These are phyloP conservation scores for Metopia argyrocephala DNA, from an alignment of 2,888 invertebrate species.

Conservation along the genomic window DNA sequence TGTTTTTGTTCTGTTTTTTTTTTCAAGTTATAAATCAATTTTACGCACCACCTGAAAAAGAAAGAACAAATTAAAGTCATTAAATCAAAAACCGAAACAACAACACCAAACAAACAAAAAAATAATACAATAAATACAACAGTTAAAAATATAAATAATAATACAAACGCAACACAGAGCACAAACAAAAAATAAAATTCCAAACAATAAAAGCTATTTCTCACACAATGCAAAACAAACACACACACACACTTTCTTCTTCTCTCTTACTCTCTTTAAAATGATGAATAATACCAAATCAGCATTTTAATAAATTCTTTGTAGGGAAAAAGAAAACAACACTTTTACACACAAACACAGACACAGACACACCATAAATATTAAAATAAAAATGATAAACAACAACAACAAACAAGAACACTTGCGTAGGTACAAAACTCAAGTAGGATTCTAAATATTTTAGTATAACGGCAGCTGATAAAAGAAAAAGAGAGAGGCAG, in stretches of 20 bases:
- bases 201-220: background rate
- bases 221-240: constrained; percentile 25
- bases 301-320: constrained; percentile 51
- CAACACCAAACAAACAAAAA: constrained; percentile 32
- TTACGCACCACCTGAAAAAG: constrained; percentile 65
- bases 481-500: background rate
- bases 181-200: background rate
- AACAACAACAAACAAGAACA: background rate
- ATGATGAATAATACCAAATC: constrained; percentile 40
- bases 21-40: constrained; percentile 66
- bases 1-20: too few species aligned
- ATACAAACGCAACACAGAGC: constrained; percentile 6
- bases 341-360: background rate
- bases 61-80: constrained; percentile 65
- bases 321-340: background rate
- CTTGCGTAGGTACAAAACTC: background rate
- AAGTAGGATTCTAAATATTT: too few species aligned
- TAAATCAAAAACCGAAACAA: constrained; percentile 63
- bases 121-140: constrained; percentile 61
- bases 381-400: background rate
- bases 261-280: constrained; percentile 7
- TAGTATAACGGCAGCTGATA: too few species aligned
- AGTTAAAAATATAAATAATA: constrained; percentile 45
- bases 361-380: too few species aligned
- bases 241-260: constrained; percentile 9